These are phyloP conservation scores for Otocyon megalotis DNA, from an alignment of 2,113 vertebrate species.

Conservation along the genomic window DNA sequence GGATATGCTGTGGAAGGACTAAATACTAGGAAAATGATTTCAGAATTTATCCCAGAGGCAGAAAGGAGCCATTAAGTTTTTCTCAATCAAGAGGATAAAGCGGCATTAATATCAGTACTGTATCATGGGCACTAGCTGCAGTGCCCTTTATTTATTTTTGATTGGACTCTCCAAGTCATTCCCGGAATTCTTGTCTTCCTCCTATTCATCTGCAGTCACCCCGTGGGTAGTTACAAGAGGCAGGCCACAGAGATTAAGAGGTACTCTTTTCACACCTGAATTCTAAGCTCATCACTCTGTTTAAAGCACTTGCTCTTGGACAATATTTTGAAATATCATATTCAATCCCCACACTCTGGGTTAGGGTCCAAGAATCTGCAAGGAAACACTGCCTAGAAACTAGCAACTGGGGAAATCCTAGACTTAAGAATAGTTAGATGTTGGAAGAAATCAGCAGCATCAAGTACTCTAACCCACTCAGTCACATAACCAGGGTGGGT, in stretches of 20 bases:
- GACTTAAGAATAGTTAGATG: background rate
- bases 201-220: background rate
- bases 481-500: background rate
- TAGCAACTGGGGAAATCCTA: background rate
- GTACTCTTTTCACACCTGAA: background rate
- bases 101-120: background rate
- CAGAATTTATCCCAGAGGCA: background rate
- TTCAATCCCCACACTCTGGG: background rate
- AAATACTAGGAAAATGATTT: background rate
- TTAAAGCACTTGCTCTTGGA: background rate
- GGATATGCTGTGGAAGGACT: background rate
- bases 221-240: background rate
- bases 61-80: background rate
- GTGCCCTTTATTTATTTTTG: background rate
- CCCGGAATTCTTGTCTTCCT: constrained; percentile 10
- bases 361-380: background rate
- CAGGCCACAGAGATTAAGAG: background rate
- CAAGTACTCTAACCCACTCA: background rate
- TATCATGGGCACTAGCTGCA: background rate
- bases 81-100: background rate
- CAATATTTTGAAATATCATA: background rate
- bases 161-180: background rate
- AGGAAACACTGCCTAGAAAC: background rate
- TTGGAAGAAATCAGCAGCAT: background rate
- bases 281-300: background rate